Evolutionary conservation across 2,797 vertebrate genomes (phyloP).

Genomic region (Coilia nasus): DNA sequence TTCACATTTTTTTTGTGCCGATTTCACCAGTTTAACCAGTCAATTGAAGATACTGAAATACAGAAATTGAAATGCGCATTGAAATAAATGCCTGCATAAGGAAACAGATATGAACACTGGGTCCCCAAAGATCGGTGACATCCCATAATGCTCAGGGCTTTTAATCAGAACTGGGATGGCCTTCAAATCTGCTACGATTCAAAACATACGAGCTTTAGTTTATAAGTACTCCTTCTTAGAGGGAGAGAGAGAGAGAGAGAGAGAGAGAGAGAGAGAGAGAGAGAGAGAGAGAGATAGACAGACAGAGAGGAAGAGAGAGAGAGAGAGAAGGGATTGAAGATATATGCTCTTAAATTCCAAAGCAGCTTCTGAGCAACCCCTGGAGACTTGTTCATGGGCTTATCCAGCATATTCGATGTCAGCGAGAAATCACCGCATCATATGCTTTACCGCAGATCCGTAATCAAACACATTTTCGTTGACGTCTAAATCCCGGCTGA

Average conservation of each 20-base stretch:
- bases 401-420: constrained; percentile 45
- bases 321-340: no score
- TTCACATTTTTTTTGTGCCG: background rate
- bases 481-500: constrained; percentile 45
- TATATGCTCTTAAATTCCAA: constrained; percentile 11
- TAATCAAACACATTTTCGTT: constrained; percentile 36
- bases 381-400: constrained; percentile 26
- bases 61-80: background rate
- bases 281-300: background rate
- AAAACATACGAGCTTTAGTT: constrained; percentile 13
- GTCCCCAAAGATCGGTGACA: background rate
- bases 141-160: background rate
- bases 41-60: no score
- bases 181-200: constrained; percentile 3
- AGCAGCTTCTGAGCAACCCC: constrained; percentile 21
- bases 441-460: constrained; percentile 47
- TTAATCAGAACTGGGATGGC: background rate
- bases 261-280: background rate
- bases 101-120: background rate
- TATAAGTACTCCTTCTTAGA: background rate
- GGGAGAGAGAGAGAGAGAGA: background rate
- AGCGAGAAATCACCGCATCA: constrained; percentile 47
- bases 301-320: background rate
- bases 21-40: background rate
- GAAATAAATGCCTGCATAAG: background rate